Evolutionary conservation across 2,113 vertebrate species (phyloP).

Genomic region (Cololabis saira): DNA sequence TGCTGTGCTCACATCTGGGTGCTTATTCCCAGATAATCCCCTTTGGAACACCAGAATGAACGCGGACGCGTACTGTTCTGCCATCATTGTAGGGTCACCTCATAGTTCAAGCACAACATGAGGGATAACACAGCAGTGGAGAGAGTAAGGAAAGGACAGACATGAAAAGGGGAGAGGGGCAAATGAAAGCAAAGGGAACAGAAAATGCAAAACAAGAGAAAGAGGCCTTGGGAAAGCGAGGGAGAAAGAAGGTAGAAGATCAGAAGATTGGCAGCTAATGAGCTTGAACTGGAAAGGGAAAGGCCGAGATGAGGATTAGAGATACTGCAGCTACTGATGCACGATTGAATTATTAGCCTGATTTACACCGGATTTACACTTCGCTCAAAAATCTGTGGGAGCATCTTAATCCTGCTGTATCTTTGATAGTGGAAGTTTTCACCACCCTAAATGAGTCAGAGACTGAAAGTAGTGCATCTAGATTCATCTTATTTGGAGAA

Average conservation of each 20-base stretch:
- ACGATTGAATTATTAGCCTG: constrained; percentile 8
- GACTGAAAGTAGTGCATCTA: background rate
- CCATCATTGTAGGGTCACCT: constrained; percentile 47
- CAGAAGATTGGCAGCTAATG: constrained; percentile 56
- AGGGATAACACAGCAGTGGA: constrained; percentile 55
- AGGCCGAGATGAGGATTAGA: constrained; percentile 26
- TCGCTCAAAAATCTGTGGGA: background rate
- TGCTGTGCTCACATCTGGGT: too few relatives aligned
- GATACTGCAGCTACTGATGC: constrained; percentile 17
- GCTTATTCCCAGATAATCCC: too few relatives aligned
- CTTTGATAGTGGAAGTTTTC: background rate
- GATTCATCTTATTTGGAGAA: too few relatives aligned
- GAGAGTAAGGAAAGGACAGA: constrained; percentile 20
- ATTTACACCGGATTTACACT: constrained; percentile 13
- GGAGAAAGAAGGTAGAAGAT: constrained; percentile 31
- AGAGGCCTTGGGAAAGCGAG: constrained; percentile 21
- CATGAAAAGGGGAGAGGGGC: background rate
- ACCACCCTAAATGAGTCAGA: background rate
- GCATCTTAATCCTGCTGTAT: constrained; percentile 6
- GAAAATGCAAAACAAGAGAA: constrained; percentile 7
- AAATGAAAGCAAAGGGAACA: constrained; percentile 17
- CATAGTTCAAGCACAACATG: constrained; percentile 46
- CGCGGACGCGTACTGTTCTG: constrained; percentile 45
- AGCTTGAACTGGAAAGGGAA: constrained; percentile 32
- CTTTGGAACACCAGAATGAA: constrained; percentile 21